Evolutionary conservation across 1,140 invertebrate genomes (phyloP).

Genomic region (Zaprionus davidi): DNA sequence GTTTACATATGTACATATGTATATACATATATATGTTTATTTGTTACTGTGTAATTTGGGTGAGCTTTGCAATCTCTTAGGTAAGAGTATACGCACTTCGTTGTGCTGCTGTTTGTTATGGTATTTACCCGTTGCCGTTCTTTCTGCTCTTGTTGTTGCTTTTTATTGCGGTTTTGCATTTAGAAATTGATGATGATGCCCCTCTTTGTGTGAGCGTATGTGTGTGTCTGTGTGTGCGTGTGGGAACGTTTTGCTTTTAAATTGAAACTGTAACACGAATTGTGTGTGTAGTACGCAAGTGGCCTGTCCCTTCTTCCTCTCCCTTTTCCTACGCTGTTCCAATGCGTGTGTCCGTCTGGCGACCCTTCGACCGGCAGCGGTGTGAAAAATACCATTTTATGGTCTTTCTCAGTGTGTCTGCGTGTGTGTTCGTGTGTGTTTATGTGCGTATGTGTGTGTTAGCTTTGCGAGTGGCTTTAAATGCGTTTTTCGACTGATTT

Average conservation of each 20-base stretch:
- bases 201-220: conserved; percentile 32
- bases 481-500: conserved; percentile 75
- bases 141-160: conserved; percentile 27
- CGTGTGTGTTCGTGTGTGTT: background rate
- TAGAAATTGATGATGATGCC: conserved; percentile 75
- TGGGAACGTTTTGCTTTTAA: conserved; percentile 72
- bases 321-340: background rate
- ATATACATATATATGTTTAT: background rate
- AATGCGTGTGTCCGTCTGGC: background rate
- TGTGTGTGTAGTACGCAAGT: conserved; percentile 35
- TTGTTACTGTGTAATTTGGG: too few relatives aligned
- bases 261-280: conserved; percentile 76
- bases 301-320: conserved; percentile 20
- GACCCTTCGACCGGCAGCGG: conserved; percentile 10
- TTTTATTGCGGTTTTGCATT: conserved; percentile 80
- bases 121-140: conserved; percentile 32
- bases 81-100: conserved; percentile 28
- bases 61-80: background rate
- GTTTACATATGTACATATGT: background rate
- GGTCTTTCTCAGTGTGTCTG: conserved; percentile 44
- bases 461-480: conserved; percentile 72
- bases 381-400: conserved; percentile 67
- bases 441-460: conserved; percentile 20
- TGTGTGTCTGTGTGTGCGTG: conserved; percentile 37
- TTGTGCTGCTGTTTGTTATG: conserved; percentile 9